These are phyloP conservation scores for Arctia plantaginis DNA, from an alignment of 2,888 invertebrate genomes.

Conservation along the genomic window DNA sequence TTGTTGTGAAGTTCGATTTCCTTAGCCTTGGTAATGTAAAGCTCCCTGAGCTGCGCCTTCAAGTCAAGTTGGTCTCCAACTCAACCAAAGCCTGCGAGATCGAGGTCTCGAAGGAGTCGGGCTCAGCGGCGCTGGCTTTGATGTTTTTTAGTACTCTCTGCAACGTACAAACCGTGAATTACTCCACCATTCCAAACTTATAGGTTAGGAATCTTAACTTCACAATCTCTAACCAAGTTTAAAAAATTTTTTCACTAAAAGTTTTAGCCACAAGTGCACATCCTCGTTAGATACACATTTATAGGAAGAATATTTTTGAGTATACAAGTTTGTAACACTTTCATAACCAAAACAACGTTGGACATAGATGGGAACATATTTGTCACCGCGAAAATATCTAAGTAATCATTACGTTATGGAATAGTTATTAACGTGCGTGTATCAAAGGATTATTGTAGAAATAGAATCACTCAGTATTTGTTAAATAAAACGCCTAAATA, in stretches of 20 bases:
- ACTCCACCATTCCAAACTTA: conserved; percentile 47
- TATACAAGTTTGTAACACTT: conserved; percentile 56
- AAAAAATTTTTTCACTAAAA: conserved; percentile 46
- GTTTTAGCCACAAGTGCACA: conserved; percentile 35
- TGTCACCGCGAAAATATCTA: conserved; percentile 78
- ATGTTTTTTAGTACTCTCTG: conserved; percentile 95
- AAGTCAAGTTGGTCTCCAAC: conserved; percentile 99
- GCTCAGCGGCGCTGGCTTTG: conserved; percentile 95
- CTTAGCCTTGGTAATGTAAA: conserved; percentile 97
- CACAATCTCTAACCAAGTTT: conserved; percentile 32
- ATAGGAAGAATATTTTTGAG: conserved; percentile 20
- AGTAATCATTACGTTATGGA: conserved; percentile 77
- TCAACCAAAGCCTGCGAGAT: conserved; percentile 98
- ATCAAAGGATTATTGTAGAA: conserved; percentile 42
- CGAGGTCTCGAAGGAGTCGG: conserved; percentile 96
- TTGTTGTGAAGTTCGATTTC: conserved; percentile 97
- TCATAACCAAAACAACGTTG: conserved; percentile 82
- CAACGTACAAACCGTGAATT: conserved; percentile 71
- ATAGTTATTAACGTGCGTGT: conserved; percentile 42
- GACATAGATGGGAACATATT: conserved; percentile 62
- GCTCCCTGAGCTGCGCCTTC: conserved; percentile 97
- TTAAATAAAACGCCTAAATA: conserved; percentile 56
- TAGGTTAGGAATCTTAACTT: conserved; percentile 71
- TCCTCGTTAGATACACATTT: conserved; percentile 23
- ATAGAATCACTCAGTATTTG: conserved; percentile 61